Evolutionary conservation across 2,888 invertebrate species (phyloP).

Genomic region (Linyphia triangularis): DNA sequence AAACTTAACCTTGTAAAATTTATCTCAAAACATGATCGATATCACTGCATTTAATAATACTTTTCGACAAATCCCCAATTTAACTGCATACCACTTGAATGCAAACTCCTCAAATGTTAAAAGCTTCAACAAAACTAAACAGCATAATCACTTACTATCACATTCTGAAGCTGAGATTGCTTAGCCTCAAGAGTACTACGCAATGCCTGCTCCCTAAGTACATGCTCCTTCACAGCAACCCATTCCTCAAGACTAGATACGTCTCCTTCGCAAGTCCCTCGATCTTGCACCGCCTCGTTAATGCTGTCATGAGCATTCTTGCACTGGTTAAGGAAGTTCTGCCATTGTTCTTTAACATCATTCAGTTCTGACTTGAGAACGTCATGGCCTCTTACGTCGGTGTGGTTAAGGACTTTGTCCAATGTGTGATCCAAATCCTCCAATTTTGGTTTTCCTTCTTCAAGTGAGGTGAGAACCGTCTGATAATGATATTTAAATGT

Average conservation of each 20-base stretch:
- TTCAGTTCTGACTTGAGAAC: constrained; percentile 87
- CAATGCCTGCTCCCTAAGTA: constrained; percentile 92
- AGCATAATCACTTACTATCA: constrained; percentile 82
- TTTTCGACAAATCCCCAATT: background rate
- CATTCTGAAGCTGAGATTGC: constrained; percentile 87
- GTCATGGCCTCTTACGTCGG: constrained; percentile 88
- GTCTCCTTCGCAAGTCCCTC: constrained; percentile 89
- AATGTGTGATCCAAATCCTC: constrained; percentile 84
- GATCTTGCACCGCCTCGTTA: constrained; percentile 87
- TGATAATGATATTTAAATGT: background rate
- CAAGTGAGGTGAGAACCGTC: constrained; percentile 67
- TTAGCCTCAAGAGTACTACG: constrained; percentile 92
- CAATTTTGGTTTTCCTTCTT: constrained; percentile 71
- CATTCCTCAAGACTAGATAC: constrained; percentile 89
- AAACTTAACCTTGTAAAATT: too few species aligned
- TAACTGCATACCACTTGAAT: too few species aligned
- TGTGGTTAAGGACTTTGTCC: constrained; percentile 87
- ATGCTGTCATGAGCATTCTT: constrained; percentile 86
- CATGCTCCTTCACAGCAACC: constrained; percentile 91
- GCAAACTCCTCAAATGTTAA: background rate
- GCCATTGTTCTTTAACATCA: constrained; percentile 87
- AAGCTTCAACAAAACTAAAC: too few species aligned
- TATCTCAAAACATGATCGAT: too few species aligned
- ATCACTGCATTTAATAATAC: background rate
- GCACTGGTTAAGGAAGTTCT: constrained; percentile 87